Evolutionary conservation across 2,113 vertebrate genomes (phyloP).

Genomic region (Coturnix japonica): DNA sequence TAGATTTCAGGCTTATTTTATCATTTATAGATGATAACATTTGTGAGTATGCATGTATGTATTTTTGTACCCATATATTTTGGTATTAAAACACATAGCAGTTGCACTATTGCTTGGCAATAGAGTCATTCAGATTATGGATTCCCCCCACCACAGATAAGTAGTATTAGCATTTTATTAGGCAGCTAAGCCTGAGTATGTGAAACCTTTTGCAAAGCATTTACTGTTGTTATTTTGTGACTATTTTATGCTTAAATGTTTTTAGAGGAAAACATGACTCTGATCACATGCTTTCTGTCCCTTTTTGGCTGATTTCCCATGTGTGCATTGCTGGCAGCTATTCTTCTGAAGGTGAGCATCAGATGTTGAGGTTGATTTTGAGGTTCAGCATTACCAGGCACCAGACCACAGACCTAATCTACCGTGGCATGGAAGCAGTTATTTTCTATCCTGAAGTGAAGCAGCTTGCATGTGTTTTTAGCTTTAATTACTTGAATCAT

Average conservation of each 20-base stretch:
- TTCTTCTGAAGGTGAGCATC: neutral
- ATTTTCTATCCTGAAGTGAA: neutral
- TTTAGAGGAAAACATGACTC: neutral
- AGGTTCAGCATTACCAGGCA: neutral
- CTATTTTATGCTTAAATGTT: neutral
- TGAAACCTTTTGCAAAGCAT: neutral
- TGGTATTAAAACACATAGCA: neutral
- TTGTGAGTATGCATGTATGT: neutral
- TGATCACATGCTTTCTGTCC: neutral
- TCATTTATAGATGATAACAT: neutral
- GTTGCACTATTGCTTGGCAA: neutral
- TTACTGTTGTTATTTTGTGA: neutral
- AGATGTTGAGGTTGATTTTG: neutral
- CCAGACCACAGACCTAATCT: neutral
- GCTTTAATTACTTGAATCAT: constrained; percentile 21
- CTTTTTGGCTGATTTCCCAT: neutral
- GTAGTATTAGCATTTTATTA: neutral
- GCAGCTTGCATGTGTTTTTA: neutral
- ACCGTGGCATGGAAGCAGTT: neutral
- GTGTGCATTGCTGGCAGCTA: neutral
- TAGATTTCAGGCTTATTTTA: neutral
- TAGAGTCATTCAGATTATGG: neutral
- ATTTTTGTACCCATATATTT: neutral
- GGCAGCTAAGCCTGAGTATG: neutral
- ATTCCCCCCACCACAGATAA: neutral